Evolutionary conservation across 1,140 invertebrate species (phyloP), one percentile per base, ranked within the genome.

Genomic region (Phymorhynchus buccinoides): DNA sequence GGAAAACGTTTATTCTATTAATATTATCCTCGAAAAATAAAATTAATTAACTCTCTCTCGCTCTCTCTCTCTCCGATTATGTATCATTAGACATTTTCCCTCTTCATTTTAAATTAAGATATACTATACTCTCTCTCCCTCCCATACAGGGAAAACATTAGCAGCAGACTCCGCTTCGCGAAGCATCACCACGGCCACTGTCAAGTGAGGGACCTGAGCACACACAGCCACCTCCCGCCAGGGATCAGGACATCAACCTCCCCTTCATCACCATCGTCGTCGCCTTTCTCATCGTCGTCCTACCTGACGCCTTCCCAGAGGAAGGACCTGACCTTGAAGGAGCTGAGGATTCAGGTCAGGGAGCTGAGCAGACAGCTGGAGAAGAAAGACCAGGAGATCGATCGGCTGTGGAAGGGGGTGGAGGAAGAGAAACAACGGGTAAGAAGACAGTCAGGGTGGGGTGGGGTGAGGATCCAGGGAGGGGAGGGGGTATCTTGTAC

Each of bases 261-360:
- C n/a, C n/a, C n/a, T n/a, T n/a, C n/a, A n/a, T n/a, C n/a, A 16
- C 22, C 16, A 39, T 30, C 86, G 30, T 84, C 73, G 1, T 48
- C 87, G 18, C 80, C 86, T n/a, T n/a, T n/a, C n/a, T n/a, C n/a
- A n/a, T n/a, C n/a, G n/a, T n/a, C n/a, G n/a, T n/a, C n/a, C 6
- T 90, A 90, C 52, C n/a, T 90, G 52, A 90, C 90, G 14, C 90
- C 90, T 3, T 87, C 87, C 44, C 90, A 90, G 80, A 73, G 88
- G 14, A 90, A 89, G 78, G 90, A 90, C 6, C 85, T 88, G 27
- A 30, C 85, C 30, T 83, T 90, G 6, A 90, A 84, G 66, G 83
- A 88, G 30, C 44, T 90, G 12, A 90, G 84, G 80, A 75, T 79
- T 7, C 85, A 89, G 44, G 75, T 90, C 1, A 89, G 87, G 78